Conservation (phyloP, 2,113 vertebrate species). For the Macrotis lagotis region DNA sequence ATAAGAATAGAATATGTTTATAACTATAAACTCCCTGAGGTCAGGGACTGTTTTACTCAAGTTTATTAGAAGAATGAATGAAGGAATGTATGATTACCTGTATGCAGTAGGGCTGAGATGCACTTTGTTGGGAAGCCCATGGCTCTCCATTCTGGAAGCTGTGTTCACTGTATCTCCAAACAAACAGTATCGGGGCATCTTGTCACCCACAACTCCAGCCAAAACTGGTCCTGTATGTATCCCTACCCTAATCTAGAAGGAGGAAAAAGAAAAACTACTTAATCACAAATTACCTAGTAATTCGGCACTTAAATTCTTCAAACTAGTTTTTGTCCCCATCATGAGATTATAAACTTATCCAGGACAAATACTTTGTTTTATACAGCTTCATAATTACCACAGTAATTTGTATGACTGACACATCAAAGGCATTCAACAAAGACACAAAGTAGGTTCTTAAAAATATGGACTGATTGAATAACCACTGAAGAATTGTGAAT, state of each 20-base stretch:
- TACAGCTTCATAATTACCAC: conserved; percentile 12
- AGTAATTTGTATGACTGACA: neutral
- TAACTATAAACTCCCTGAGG: neutral
- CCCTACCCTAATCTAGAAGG: conserved; percentile 82
- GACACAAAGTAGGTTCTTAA: neutral
- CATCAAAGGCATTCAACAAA: neutral
- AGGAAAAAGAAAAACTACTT: conserved; percentile 39
- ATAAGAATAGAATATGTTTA: neutral
- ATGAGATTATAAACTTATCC: conserved; percentile 3
- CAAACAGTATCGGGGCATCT: conserved; percentile 86
- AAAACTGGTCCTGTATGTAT: conserved; percentile 84
- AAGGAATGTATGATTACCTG: conserved; percentile 62
- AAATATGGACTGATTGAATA: neutral
- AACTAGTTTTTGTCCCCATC: conserved; percentile 23
- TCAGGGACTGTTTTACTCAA: neutral
- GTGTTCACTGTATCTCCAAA: conserved; percentile 88
- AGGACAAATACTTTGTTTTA: neutral
- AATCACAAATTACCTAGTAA: neutral
- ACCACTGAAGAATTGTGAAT: neutral
- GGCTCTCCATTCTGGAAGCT: conserved; percentile 86
- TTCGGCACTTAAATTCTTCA: neutral
- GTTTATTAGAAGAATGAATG: neutral
- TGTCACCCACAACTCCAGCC: conserved; percentile 86
- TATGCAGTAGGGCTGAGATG: conserved; percentile 83
- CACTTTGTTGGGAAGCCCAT: conserved; percentile 83